Evolutionary conservation across 2,888 invertebrate genomes (phyloP), one percentile per base, ranked within the genome.

Genomic region (Andrena minutula): DNA sequence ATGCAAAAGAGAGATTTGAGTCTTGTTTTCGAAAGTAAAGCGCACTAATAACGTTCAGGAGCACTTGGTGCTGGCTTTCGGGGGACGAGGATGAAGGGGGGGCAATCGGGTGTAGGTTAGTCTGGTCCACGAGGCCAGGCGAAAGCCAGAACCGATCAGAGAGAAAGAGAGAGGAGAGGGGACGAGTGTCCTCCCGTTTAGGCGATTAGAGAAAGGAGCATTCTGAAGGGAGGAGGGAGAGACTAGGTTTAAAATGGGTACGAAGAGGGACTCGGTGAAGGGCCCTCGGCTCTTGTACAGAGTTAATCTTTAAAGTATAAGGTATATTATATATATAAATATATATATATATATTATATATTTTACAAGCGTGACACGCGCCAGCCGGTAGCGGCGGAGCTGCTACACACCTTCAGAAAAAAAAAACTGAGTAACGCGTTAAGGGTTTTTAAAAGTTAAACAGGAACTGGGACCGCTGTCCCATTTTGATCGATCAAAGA

Each of bases 371-470:
- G 90, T 88, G 89, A 89, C 86, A 53, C 56, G 20, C 56, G 87
- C 89, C 87, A 82, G 84, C 86, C 85, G 86, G 81, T 78, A 77
- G 73, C 72, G 82, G 80, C 85, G 64, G 80, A 85, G 75, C 82
- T 84, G 83, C 77, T 86, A 87, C 87, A 86, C 60, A 75, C 58
- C 73, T 86, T 87, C 58, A 12, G 10, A 26, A 88, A 81, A 89
- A 81, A 89, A 26, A 88, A 81, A 89, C 89, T 89, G 88, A 89
- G 90, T 89, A 89, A 88, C 81, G 84, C 30, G 86, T 89, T 91
- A 60, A 91, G 91, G 90, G 65, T 86, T 91, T 91, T 91, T 90
- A 90, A 89, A 90, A 87, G 83, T 87, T 90, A 89, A 86, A 80
- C 82, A 77, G 76, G 79, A 86, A 77, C 74, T 82, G 71, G 80